phyloP scores from a whole-genome alignment of 2,113 vertebrate species.

The Xenotilapia leptura region DNA sequence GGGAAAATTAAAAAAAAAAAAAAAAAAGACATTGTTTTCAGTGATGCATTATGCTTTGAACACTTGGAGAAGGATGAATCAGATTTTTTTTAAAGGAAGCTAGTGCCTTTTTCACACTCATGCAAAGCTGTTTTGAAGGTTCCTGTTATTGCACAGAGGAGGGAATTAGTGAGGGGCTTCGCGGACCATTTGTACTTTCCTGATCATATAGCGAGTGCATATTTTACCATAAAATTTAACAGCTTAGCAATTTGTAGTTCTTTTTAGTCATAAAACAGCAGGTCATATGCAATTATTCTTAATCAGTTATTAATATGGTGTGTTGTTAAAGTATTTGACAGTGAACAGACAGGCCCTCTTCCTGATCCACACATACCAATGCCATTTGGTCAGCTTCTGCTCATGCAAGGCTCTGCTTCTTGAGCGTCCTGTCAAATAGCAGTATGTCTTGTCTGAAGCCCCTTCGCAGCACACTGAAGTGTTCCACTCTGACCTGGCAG shows the following conservation, averaged over 20 bases:
- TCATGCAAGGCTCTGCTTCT: slow-evolving; percentile 19
- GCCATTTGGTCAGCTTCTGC: slow-evolving; percentile 17
- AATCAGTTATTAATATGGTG: slow-evolving; percentile 16
- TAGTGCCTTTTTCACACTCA: background rate
- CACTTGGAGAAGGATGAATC: slow-evolving; percentile 18
- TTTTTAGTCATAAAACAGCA: slow-evolving; percentile 2
- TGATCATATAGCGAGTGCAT: background rate
- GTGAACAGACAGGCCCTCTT: slow-evolving; percentile 11
- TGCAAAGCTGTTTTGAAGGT: background rate
- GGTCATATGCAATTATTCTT: background rate
- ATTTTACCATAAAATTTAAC: slow-evolving; percentile 15
- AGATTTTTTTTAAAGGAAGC: slow-evolving; percentile 9
- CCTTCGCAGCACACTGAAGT: background rate
- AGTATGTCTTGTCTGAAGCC: slow-evolving; percentile 30
- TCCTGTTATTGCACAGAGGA: background rate
- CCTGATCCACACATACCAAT: slow-evolving; percentile 26
- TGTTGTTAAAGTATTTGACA: slow-evolving; percentile 17
- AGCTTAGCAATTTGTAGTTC: background rate
- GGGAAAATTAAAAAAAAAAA: too few relatives aligned
- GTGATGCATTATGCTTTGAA: background rate
- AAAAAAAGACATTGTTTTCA: background rate
- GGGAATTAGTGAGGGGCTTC: slow-evolving; percentile 17
- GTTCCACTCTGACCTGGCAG: slow-evolving; percentile 39
- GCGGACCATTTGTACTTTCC: slow-evolving; percentile 4
- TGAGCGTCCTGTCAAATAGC: slow-evolving; percentile 45